These are phyloP conservation scores for Eupithecia inturbata DNA, from an alignment of 2,888 invertebrate genomes.

Conservation along the genomic window DNA sequence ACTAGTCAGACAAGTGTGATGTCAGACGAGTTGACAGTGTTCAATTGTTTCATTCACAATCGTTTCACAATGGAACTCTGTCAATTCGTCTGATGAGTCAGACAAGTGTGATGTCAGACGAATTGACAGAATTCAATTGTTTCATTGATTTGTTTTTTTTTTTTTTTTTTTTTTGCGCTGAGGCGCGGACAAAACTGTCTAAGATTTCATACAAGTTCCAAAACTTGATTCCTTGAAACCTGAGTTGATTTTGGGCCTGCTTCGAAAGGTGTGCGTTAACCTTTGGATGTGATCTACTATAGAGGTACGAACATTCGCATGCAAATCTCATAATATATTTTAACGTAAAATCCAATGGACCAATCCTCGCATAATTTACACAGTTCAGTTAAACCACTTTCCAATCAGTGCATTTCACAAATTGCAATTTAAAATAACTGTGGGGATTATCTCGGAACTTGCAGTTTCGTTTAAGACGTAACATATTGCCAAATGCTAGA, in stretches of 20 bases:
- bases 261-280: not conserved
- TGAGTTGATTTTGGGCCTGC: no score
- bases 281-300: not conserved
- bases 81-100: not conserved
- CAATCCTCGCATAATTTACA: not conserved
- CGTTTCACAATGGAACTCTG: not conserved
- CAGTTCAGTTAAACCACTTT: slow-evolving; percentile 24
- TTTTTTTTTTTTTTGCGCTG: not conserved
- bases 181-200: not conserved
- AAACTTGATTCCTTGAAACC: not conserved
- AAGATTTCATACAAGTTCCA: not conserved
- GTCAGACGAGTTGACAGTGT: not conserved
- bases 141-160: not conserved
- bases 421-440: slow-evolving; percentile 34
- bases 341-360: not conserved
- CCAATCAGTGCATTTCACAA: slow-evolving; percentile 32
- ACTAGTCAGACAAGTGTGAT: not conserved
- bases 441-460: slow-evolving; percentile 24
- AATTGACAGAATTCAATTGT: not conserved
- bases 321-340: not conserved
- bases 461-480: not conserved
- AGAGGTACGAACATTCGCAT: not conserved
- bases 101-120: not conserved
- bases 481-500: slow-evolving; percentile 11
- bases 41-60: not conserved